phyloP scores from a whole-genome alignment of 2,888 invertebrate genomes.

The Melinaea menophilus region DNA sequence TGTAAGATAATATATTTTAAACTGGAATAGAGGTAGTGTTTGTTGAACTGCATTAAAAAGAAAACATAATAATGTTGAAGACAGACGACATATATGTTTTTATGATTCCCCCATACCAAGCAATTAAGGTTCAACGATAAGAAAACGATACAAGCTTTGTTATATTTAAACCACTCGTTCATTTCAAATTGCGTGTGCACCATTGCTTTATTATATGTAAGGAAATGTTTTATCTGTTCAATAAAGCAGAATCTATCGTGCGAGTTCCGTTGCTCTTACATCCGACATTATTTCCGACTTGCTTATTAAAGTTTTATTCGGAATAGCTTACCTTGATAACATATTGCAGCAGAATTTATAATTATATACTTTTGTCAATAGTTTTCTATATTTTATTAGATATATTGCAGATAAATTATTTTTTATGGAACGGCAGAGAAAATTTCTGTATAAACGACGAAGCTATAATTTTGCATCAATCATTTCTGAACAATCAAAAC shows the following conservation, averaged over 20 bases:
- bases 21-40: no score
- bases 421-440: neutral
- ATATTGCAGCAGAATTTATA: no score
- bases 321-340: neutral
- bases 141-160: neutral
- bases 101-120: no score
- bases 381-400: no score
- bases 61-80: no score
- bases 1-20: no score
- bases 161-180: neutral
- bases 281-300: slow-evolving; percentile 2
- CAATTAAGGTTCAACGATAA: no score
- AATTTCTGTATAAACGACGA: neutral
- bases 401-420: neutral
- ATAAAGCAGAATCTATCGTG: neutral
- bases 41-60: no score
- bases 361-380: no score
- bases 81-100: no score
- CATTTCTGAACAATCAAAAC: slow-evolving; percentile 1
- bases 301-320: neutral
- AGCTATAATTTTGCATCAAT: slow-evolving; percentile 1
- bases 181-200: neutral
- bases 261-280: neutral
- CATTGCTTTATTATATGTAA: slow-evolving; percentile 1
- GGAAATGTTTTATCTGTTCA: slow-evolving; percentile 1